Evolutionary conservation across 2,797 vertebrate genomes (phyloP).

Genomic region (Crocidura indochinensis): DNA sequence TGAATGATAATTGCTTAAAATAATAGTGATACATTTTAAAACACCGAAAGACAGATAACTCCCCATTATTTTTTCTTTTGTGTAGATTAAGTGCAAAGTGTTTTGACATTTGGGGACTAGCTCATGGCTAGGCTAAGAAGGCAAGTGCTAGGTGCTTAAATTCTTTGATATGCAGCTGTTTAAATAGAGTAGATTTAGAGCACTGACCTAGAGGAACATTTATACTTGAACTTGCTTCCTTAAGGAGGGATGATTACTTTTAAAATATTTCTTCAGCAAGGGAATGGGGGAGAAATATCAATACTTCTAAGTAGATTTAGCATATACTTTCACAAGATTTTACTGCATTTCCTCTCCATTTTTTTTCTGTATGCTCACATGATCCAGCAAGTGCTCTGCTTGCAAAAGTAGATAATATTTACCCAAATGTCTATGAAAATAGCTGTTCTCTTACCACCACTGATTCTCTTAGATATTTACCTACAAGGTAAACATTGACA

Average conservation of each 20-base stretch:
- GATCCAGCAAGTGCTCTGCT: conserved; percentile 19
- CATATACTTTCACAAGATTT: neutral
- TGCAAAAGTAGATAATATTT: conserved; percentile 44
- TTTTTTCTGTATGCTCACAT: no score
- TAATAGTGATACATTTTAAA: conserved; percentile 65
- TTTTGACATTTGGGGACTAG: conserved; percentile 77
- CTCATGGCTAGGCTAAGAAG: conserved; percentile 79
- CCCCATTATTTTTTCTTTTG: neutral
- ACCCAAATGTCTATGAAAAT: conserved; percentile 17
- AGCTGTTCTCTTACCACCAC: neutral
- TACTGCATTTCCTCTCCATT: neutral
- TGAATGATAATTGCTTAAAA: conserved; percentile 69
- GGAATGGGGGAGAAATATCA: conserved; percentile 40
- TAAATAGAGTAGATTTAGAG: conserved; percentile 85
- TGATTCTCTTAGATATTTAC: neutral
- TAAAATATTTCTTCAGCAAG: conserved; percentile 68
- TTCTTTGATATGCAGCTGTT: conserved; percentile 85
- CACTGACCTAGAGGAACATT: conserved; percentile 82
- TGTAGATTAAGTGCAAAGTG: conserved; percentile 81
- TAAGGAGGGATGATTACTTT: conserved; percentile 80
- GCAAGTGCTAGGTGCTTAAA: conserved; percentile 65
- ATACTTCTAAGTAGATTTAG: conserved; percentile 17
- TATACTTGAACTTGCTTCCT: conserved; percentile 84
- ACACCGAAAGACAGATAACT: conserved; percentile 59
- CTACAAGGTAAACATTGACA: neutral